Evolutionary conservation across 1,140 invertebrate species (phyloP).

Genomic region (Rhynchophorus ferrugineus): DNA sequence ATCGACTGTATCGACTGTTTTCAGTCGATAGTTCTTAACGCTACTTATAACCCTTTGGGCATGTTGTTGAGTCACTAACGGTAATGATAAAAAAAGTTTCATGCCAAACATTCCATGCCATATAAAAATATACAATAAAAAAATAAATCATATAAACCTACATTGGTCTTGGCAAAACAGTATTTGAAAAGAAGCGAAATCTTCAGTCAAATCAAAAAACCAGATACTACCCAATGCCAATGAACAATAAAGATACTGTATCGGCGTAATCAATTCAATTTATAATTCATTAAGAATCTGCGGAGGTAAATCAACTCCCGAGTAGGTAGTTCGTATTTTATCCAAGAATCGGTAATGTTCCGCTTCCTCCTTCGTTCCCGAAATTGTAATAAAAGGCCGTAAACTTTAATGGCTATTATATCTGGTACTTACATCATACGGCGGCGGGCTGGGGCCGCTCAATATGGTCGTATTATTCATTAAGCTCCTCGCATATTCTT

Average conservation of each 20-base stretch:
- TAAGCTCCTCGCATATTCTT: background rate
- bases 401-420: slow-evolving; percentile 1
- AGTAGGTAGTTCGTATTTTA: background rate
- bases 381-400: slow-evolving; percentile 4
- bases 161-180: background rate
- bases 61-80: too few species aligned
- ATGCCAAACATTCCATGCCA: background rate
- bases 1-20: too few species aligned
- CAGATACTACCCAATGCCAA: background rate
- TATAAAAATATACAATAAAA: background rate
- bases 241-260: background rate
- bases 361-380: background rate
- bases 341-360: background rate
- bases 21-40: too few species aligned
- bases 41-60: too few species aligned
- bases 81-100: too few species aligned
- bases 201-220: background rate
- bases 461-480: background rate
- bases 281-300: background rate
- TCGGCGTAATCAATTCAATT: background rate
- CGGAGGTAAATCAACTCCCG: background rate
- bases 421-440: slow-evolving; percentile 1
- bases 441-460: background rate
- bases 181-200: background rate
- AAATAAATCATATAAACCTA: background rate